Percentiles rank a stretch among this genome's conserved stretches.
Conservation (phyloP, 2,797 vertebrate genomes). For the Hippoglossus hippoglossus region DNA sequence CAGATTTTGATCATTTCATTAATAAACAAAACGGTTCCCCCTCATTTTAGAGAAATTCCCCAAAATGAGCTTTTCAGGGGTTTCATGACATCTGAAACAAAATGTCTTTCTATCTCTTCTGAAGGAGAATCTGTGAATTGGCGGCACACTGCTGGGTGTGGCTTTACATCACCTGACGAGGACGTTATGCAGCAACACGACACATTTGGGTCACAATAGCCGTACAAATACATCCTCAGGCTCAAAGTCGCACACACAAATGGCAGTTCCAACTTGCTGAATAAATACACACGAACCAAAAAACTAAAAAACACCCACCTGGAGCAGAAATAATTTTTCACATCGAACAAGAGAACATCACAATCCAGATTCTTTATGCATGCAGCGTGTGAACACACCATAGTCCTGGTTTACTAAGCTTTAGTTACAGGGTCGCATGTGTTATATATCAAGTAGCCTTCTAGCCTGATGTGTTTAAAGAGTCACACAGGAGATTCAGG, state of each 20-base stretch:
- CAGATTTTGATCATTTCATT: neutral
- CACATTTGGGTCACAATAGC: conserved; percentile 59
- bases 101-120: neutral
- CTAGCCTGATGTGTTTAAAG: neutral
- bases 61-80: neutral
- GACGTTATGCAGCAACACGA: conserved; percentile 51
- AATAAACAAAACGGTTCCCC: neutral
- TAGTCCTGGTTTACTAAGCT: conserved; percentile 61
- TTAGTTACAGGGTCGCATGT: conserved; percentile 53
- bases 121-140: neutral
- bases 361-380: conserved; percentile 71
- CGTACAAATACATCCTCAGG: conserved; percentile 61
- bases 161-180: conserved; percentile 55
- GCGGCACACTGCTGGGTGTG: conserved; percentile 56
- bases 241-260: conserved; percentile 45
- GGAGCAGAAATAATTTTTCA: conserved; percentile 66
- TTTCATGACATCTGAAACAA: neutral
- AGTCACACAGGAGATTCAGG: conserved; percentile 20
- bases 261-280: conserved; percentile 64
- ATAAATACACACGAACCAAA: conserved; percentile 51
- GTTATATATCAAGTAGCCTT: conserved; percentile 32
- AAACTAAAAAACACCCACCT: conserved; percentile 40
- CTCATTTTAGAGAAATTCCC: neutral
- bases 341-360: conserved; percentile 70
- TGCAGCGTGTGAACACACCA: conserved; percentile 71